These are phyloP conservation scores for Seriola rivoliana DNA, from an alignment of 2,113 vertebrate genomes.

Conservation along the genomic window DNA sequence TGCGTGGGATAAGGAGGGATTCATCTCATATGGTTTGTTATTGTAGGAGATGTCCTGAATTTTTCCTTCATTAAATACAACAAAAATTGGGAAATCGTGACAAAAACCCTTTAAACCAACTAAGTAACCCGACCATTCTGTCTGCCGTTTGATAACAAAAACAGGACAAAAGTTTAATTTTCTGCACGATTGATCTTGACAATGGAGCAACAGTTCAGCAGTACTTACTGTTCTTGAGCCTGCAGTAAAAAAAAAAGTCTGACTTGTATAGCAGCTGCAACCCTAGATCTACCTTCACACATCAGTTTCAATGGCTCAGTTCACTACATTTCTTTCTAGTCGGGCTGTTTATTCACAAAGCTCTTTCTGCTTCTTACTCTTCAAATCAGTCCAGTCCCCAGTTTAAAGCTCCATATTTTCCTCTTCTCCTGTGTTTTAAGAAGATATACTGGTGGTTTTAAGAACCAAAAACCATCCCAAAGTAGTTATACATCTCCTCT, in stretches of 20 bases:
- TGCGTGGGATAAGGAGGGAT: background rate
- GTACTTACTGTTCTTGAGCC: slow-evolving; percentile 26
- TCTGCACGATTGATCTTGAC: slow-evolving; percentile 50
- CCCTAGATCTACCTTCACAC: slow-evolving; percentile 16
- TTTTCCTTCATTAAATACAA: background rate
- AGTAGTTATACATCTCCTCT: too few relatives aligned
- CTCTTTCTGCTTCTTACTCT: background rate
- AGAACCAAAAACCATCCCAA: too few relatives aligned
- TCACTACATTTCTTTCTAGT: background rate
- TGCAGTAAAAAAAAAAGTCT: slow-evolving; percentile 18
- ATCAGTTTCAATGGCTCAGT: background rate
- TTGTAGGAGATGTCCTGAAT: background rate
- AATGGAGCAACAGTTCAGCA: slow-evolving; percentile 18
- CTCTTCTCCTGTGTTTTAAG: too few relatives aligned
- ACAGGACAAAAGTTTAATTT: slow-evolving; percentile 62
- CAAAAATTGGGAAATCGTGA: slow-evolving; percentile 3
- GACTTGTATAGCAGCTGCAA: background rate
- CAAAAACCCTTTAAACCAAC: slow-evolving; percentile 24
- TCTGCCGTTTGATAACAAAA: slow-evolving; percentile 23
- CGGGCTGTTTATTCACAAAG: slow-evolving; percentile 8
- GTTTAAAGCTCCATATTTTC: too few relatives aligned
- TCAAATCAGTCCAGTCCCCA: background rate
- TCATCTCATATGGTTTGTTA: background rate
- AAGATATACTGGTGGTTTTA: too few relatives aligned
- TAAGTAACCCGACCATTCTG: slow-evolving; percentile 12